Evolutionary conservation across 2,113 vertebrate species (phyloP), one percentile per base, ranked within the genome.

Genomic region (Ailurus styani): DNA sequence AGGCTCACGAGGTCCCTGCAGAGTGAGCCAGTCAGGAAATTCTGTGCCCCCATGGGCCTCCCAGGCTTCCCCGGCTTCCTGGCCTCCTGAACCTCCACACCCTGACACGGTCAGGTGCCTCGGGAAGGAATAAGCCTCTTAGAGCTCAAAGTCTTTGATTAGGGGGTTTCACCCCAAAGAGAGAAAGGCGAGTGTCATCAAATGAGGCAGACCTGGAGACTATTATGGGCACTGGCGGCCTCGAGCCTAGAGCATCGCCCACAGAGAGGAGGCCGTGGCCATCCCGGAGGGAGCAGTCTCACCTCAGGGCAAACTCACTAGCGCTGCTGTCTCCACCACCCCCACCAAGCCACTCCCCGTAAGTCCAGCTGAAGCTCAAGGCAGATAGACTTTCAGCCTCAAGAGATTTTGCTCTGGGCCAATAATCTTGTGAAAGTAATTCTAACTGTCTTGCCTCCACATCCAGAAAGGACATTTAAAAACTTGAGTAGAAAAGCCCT

Each of bases 11-110:
- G 12, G 29, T 87, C 40, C 52, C 11, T 9, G 73, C n/a, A 64
- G 20, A 62, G 5, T 1, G 6, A 77, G 78, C 2, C 14, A 34
- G 40, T 5, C 7, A 6, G 60, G 79, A 52, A 21, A 5, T 6
- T 31, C n/a, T 11, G 11, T 3, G 4, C 37, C 40, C 27, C 2
- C 2, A 2, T 34, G 3, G 0, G 4, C 34, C 15, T 27, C 34
- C 25, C 13, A 2, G 23, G 4, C 31, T 55, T 42, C 31, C 0
- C 66, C 7, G 12, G 18, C n/a, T 21, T 77, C 27, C 42, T n/a
- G 29, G 42, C 27, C 21, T 70, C 72, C 55, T 29, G 3, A 82
- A 20, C 21, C 50, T 5, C 73, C 37, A 25, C 2, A 27, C 5
- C 15, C n/a, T 31, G 40, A 55, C 10, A 15, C 0, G 3, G 52